Evolutionary conservation across 2,888 invertebrate species (phyloP), one percentile per base, ranked within the genome.

Genomic region (Sesia apiformis): DNA sequence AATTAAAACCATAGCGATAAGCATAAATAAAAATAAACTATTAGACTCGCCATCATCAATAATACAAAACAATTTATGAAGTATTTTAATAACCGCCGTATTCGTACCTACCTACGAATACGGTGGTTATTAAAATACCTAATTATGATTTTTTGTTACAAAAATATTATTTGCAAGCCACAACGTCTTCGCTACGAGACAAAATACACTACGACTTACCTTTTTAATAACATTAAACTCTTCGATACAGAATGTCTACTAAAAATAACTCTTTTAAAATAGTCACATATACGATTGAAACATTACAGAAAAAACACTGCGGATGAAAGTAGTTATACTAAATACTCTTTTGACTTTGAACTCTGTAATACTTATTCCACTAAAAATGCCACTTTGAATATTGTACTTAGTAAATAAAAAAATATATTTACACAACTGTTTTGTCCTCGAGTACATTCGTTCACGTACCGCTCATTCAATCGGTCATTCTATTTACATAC

Each of bases 401-500:
- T 8, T 23, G 46, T 46, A n/a, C n/a, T n/a, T n/a, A 46, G 7
- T 46, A 46, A 46, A 6, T n/a, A 8, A 7, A 46, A 46, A 8
- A 46, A 46, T 46, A 43, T 53, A 51, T 53, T 42, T 51, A 51
- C 43, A 41, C 39, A 42, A 55, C 39, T 50, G 40, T 50, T 39
- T 46, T 46, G 46, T 38, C 40, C 40, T 42, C 51, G 53, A 58
- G 50, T 53, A 53, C 61, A 59, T 58, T 63, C 65, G 60, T 61
- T 69, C 70, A 38, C 42, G 7, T 46, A 46, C 23, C 6, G 56
- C 60, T 59, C 52, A 39, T 52, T 55, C 56, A 56, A 51, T 62
- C 54, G 53, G 46, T 55, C 53, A 40, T 52, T 78, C 77, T 76
- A 76, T 75, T 72, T 72, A 74, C 63, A 57, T 59, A 67, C 68